A percentile compares a stretch with the other conserved stretches of the same genome.
These are phyloP conservation scores for Stegophylla sp. DNA, from an alignment of 2,888 invertebrate species.

Conservation along the genomic window DNA sequence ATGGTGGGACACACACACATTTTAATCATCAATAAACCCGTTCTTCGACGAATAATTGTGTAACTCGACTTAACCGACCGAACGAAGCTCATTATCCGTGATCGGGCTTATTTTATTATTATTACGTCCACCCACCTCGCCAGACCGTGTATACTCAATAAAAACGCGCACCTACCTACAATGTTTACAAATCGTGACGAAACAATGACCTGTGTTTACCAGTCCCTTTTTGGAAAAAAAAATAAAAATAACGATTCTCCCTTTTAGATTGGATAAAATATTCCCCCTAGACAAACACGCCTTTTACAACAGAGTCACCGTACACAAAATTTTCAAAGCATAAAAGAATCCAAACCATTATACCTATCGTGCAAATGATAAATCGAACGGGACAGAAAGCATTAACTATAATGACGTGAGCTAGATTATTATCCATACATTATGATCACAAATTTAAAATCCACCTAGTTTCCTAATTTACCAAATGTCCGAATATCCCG, in stretches of 20 bases:
- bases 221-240: slow-evolving; percentile 34
- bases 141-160: slow-evolving; percentile 10
- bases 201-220: slow-evolving; percentile 49
- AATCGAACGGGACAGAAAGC: no score
- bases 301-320: neutral
- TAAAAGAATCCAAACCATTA: neutral
- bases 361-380: no score
- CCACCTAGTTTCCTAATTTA: no score
- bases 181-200: slow-evolving; percentile 36
- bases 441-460: no score
- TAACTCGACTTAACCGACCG: neutral
- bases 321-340: neutral
- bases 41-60: neutral
- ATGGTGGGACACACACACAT: neutral
- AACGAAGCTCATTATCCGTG: slow-evolving; percentile 29
- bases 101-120: slow-evolving; percentile 12
- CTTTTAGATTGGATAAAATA: slow-evolving; percentile 23
- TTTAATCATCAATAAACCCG: slow-evolving; percentile 13
- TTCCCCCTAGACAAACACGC: slow-evolving; percentile 7
- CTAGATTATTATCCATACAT: no score
- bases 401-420: no score
- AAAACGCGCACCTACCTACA: slow-evolving; percentile 35
- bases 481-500: no score
- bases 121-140: slow-evolving; percentile 18
- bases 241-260: slow-evolving; percentile 34